Conservation (phyloP, 2,113 vertebrate genomes). For the Puffinus mauretanicus region DNA sequence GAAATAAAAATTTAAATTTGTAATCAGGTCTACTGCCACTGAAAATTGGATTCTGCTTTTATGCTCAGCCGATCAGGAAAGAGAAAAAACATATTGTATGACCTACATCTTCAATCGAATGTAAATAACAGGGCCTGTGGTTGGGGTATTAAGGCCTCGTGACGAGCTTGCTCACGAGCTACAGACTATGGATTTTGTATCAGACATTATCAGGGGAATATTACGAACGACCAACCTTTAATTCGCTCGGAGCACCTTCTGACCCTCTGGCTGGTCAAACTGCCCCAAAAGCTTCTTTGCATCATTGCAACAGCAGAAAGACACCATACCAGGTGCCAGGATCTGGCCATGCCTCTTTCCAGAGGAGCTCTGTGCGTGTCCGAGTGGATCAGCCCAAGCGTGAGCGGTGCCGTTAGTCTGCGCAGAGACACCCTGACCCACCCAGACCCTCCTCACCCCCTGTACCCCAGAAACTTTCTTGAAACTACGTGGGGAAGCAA, state of each 20-base stretch:
- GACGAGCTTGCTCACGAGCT: neutral
- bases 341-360: neutral
- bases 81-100: neutral
- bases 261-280: neutral
- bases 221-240: fast-evolving
- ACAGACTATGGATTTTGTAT: neutral
- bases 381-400: fast-evolving
- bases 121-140: conserved; percentile 29
- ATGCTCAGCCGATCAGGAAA: neutral
- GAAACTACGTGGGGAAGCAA: neutral
- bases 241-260: neutral
- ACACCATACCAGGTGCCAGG: neutral
- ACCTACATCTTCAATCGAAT: conserved; percentile 50
- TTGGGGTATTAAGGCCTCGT: neutral
- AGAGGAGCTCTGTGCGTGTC: neutral
- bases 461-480: neutral
- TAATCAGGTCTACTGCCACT: conserved; percentile 10
- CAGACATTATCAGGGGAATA: neutral
- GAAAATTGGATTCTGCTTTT: conserved; percentile 41
- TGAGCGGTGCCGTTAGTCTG: neutral
- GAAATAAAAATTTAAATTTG: conserved; percentile 30
- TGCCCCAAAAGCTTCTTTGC: neutral
- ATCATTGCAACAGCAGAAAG: neutral
- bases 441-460: neutral
- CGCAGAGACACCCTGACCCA: neutral